Evolutionary conservation across 2,113 vertebrate species (phyloP).

Genomic region (Siniperca chuatsi): DNA sequence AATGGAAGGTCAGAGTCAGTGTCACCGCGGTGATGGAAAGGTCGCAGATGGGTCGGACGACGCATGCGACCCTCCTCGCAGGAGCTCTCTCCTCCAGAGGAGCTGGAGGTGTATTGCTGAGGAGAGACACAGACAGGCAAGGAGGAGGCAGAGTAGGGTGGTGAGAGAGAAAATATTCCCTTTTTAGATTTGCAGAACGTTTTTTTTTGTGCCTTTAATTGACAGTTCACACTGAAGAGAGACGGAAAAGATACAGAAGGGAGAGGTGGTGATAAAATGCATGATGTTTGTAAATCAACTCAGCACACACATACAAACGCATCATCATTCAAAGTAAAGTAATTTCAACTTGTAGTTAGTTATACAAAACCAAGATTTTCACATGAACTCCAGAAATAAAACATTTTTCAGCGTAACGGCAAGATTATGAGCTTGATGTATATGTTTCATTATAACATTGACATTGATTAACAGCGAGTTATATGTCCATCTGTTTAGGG

Average conservation of each 20-base stretch:
- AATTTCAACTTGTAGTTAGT: background rate
- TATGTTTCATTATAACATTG: background rate
- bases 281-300: background rate
- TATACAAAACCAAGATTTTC: background rate
- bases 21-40: slow-evolving; percentile 90
- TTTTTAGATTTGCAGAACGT: slow-evolving; percentile 40
- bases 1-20: slow-evolving; percentile 90
- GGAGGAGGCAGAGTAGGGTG: background rate
- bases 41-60: slow-evolving; percentile 94
- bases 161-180: slow-evolving; percentile 28
- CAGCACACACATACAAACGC: background rate
- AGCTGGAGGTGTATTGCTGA: slow-evolving; percentile 96
- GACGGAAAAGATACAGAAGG: background rate
- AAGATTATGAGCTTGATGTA: background rate
- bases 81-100: slow-evolving; percentile 98
- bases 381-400: slow-evolving; percentile 7
- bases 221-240: slow-evolving; percentile 21
- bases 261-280: background rate
- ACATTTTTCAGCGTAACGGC: background rate
- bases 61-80: slow-evolving; percentile 98
- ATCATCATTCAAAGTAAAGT: background rate
- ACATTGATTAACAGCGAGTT: background rate
- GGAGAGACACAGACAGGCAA: slow-evolving; percentile 6
- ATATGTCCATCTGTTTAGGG: background rate
- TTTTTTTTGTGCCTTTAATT: slow-evolving; percentile 36